These are phyloP conservation scores for Scleropages formosus DNA, from an alignment of 2,797 vertebrate species.

Conservation along the genomic window DNA sequence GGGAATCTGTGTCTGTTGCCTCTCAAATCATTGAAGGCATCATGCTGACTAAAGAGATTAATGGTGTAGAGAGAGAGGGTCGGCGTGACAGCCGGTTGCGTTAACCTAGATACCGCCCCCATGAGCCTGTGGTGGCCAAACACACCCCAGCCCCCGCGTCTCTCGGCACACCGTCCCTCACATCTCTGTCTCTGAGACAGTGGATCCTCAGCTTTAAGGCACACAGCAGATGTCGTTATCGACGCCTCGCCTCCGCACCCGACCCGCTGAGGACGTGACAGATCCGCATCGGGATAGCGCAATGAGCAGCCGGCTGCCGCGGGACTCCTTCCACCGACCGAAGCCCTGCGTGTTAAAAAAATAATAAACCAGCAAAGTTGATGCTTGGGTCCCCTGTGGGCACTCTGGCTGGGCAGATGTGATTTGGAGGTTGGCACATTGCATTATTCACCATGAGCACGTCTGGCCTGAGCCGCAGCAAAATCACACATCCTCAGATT, in stretches of 20 bases:
- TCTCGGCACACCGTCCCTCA: not conserved
- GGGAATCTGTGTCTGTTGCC: not conserved
- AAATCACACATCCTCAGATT: slow-evolving; percentile 5
- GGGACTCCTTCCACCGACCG: not conserved
- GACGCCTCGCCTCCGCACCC: not conserved
- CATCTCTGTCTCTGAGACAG: not conserved
- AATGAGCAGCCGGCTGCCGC: not conserved
- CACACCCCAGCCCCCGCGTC: not conserved
- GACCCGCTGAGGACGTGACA: not conserved
- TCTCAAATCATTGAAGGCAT: not conserved
- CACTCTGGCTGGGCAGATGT: not conserved
- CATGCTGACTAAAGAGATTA: slow-evolving; percentile 57
- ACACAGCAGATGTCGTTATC: not conserved
- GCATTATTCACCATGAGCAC: slow-evolving; percentile 1
- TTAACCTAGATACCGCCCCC: slow-evolving; percentile 65
- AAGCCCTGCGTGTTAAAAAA: slow-evolving; percentile 4
- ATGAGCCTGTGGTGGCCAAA: slow-evolving; percentile 27
- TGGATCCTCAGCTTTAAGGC: not conserved
- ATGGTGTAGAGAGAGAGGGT: slow-evolving; percentile 48
- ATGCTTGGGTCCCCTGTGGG: no score
- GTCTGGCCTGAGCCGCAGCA: slow-evolving; percentile 19
- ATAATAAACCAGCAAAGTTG: no score
- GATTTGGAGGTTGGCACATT: not conserved
- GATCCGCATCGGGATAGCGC: not conserved
- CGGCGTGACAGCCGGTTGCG: slow-evolving; percentile 64